Evolutionary conservation across 2,888 invertebrate species (phyloP), one percentile per base, ranked within the genome.

Genomic region (Caenorhabditis japonica): DNA sequence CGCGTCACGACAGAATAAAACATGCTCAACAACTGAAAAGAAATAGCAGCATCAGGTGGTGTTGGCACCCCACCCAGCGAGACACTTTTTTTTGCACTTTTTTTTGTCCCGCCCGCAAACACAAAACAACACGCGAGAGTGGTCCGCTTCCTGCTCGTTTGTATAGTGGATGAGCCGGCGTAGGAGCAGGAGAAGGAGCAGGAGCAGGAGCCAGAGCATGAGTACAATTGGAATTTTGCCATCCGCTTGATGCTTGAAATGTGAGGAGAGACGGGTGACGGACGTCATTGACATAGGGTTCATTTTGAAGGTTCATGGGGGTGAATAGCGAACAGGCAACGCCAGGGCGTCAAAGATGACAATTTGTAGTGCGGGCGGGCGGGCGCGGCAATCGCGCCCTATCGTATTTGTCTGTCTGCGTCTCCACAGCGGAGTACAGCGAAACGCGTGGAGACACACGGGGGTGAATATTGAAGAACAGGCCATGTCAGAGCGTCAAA

Each of bases 241-340:
- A n/a, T n/a, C 46, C 56, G 64, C 64, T 25, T 64, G 64, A 64
- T 64, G 64, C 64, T 64, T 64, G 64, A 64, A 64, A 64, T 56
- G 64, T 56, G 55, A 56, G 56, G 53, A 62, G 52, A 49, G 39
- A 51, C 39, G 55, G 64, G 56, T 56, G 64, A 55, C 41, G 56
- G 64, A 64, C 64, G 64, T 64, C 64, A 64, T 64, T 30, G 64
- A 64, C 56, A 49, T 46, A 44, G 30, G 15, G 15, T n/a, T 17
- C 30, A 43, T 55, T 55, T 49, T 49, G 49, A 49, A 49, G 49
- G 49, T 36, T 58, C 58, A 58, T 58, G 58, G 34, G 62, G n/a
- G n/a, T n/a, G n/a, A n/a, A n/a, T n/a, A n/a, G n/a, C n/a, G n/a
- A n/a, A n/a, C n/a, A n/a, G n/a, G n/a, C n/a, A n/a, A n/a, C n/a